A percentile compares a stretch with the other conserved stretches of the same genome.
Conservation (phyloP, 1,140 invertebrate species). For the Megathymus violae region DNA sequence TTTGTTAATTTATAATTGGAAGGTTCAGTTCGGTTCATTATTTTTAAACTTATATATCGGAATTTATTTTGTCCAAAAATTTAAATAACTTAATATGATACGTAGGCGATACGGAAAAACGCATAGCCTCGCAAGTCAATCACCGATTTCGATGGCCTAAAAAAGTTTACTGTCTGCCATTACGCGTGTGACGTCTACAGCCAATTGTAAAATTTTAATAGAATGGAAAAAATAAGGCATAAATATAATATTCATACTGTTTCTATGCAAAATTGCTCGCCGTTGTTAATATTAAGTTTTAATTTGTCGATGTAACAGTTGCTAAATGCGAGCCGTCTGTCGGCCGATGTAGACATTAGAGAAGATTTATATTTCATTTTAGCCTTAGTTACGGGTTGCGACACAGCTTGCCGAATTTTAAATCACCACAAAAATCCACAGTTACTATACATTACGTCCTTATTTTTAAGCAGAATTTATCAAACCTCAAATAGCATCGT, state of each 20-base stretch:
- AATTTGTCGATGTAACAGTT: slow-evolving; percentile 1
- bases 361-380: background rate
- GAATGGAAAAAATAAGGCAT: background rate
- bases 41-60: too few species aligned
- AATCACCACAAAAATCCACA: slow-evolving; percentile 22
- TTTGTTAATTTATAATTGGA: too few species aligned
- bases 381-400: slow-evolving; percentile 12
- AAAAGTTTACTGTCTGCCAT: too few species aligned
- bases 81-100: too few species aligned
- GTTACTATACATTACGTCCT: slow-evolving; percentile 28
- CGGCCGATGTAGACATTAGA: background rate
- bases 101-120: too few species aligned
- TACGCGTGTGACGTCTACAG: too few species aligned
- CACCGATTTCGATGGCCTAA: too few species aligned
- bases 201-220: too few species aligned
- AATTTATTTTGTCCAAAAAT: too few species aligned
- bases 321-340: background rate
- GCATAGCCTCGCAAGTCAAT: too few species aligned
- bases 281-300: background rate
- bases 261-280: background rate
- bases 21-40: too few species aligned
- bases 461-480: slow-evolving; percentile 20
- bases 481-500: background rate
- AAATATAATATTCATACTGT: background rate
- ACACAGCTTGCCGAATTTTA: slow-evolving; percentile 23